These are phyloP conservation scores for Corvus moneduloides DNA, from an alignment of 2,113 vertebrate genomes.

Conservation along the genomic window DNA sequence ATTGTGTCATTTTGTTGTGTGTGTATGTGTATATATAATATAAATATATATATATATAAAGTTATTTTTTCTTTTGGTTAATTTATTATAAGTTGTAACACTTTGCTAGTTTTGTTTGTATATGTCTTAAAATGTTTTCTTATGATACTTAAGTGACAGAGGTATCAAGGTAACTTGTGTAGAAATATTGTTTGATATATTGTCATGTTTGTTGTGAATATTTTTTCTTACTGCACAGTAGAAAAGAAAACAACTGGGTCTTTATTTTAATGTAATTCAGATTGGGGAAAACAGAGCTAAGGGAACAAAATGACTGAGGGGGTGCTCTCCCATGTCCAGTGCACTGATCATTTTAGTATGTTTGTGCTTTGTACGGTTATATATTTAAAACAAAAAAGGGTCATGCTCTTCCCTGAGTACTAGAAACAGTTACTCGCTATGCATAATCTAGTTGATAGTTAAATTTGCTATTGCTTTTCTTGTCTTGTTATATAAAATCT, in stretches of 20 bases:
- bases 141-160: conserved; percentile 97
- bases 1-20: conserved; percentile 99
- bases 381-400: conserved; percentile 97
- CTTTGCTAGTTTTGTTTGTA: conserved; percentile 96
- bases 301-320: conserved; percentile 96
- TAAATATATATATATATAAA: conserved; percentile 99
- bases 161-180: conserved; percentile 98
- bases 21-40: conserved; percentile 89
- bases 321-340: conserved; percentile 96
- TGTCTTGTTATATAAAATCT: conserved; percentile 99
- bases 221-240: conserved; percentile 89
- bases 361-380: conserved; percentile 99
- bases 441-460: conserved; percentile 99
- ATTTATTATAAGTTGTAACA: conserved; percentile 99
- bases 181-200: conserved; percentile 99
- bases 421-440: conserved; percentile 99
- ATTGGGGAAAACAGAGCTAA: conserved; percentile 94
- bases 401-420: conserved; percentile 99
- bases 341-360: conserved; percentile 99
- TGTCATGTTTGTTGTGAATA: conserved; percentile 99
- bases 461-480: conserved; percentile 99
- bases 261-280: conserved; percentile 85
- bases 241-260: conserved; percentile 83
- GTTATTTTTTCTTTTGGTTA: conserved; percentile 99
- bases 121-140: conserved; percentile 99